Base-by-base conservation (phyloP, 2,113 vertebrate species). In the Pagrus major region DNA sequence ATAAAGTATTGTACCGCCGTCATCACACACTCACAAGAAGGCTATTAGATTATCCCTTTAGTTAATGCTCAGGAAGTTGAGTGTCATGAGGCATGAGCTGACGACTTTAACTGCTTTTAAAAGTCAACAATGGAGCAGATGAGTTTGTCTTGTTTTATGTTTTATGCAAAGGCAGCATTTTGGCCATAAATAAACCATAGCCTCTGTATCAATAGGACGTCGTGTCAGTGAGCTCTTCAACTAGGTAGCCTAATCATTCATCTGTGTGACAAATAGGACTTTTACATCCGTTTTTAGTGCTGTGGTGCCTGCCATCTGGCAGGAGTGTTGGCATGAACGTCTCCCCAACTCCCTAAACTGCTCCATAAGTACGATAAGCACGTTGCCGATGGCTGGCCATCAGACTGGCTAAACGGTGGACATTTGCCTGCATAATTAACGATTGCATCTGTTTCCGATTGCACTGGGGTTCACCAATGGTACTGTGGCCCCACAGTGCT, bases 371-470 rank as follows among this genome's bases (percentile, higher is more conserved):
- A 87, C 84, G 47, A 88, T 83, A 76, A 91, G 82, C 89, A 85
- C 82, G 87, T 82, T 78, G 83, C 82, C 80, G 69, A 88, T 86
- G 79, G 81, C 88, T 74, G 69, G 80, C 84, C 75, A 88, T 91
- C 88, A 91, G 84, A 85, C 83, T 87, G 86, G 86, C 86, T 87
- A 88, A 92, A 88, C 66, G 58, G 67, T 84, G 82, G 87, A 85
- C 90, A 73, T 92, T 90, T 89, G 86, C 88, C 89, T 87, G 87
- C 86, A 92, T 92, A 94, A 93, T 93, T 91, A 92, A 92, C 63
- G 77, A 84, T 64, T 88, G 87, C 92, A 91, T 93, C 88, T 92
- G 91, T 89, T 93, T 88, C 71, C 20, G 69, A 81, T 84, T 78
- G 85, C 79, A 58, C 46, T 9, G 51, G 86, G 74, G 86, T 90